These are phyloP conservation scores for Leptinotarsa lineolata DNA, from an alignment of 1,140 invertebrate genomes.

Conservation along the genomic window DNA sequence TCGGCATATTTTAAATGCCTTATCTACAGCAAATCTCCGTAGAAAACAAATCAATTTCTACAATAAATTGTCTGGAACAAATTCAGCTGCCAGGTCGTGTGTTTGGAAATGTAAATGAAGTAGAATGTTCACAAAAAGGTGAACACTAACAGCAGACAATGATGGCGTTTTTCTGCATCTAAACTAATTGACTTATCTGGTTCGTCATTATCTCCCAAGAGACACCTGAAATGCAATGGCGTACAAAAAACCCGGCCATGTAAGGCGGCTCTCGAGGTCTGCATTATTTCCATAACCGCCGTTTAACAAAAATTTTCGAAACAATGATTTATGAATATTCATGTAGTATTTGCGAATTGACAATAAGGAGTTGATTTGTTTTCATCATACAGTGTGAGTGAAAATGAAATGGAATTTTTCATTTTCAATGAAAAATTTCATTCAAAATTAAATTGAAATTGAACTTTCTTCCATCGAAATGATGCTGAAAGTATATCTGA, in stretches of 20 bases:
- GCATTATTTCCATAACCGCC: no score
- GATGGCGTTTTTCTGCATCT: slow-evolving; percentile 32
- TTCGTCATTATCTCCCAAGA: slow-evolving; percentile 32
- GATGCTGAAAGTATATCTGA: no score
- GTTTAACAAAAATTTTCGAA: no score
- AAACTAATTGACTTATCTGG: slow-evolving; percentile 43
- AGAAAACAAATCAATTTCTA: slow-evolving; percentile 27
- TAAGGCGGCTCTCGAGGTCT: no score
- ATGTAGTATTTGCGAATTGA: no score
- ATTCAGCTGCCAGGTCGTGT: slow-evolving; percentile 14
- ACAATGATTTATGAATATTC: no score
- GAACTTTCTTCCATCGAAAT: no score
- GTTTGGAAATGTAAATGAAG: slow-evolving; percentile 22
- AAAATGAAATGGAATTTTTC: no score
- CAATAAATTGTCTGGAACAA: slow-evolving; percentile 24
- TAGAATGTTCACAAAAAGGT: slow-evolving; percentile 24
- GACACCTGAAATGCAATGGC: not conserved
- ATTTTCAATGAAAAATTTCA: no score
- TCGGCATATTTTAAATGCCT: slow-evolving; percentile 19
- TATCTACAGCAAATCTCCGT: slow-evolving; percentile 17
- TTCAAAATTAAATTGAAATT: no score
- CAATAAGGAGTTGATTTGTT: no score
- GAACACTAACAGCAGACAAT: slow-evolving; percentile 31
- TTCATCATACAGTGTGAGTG: no score
- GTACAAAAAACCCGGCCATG: not conserved